Conservation (phyloP, 2,888 invertebrate genomes). For the Chloroclystis v-ata region DNA sequence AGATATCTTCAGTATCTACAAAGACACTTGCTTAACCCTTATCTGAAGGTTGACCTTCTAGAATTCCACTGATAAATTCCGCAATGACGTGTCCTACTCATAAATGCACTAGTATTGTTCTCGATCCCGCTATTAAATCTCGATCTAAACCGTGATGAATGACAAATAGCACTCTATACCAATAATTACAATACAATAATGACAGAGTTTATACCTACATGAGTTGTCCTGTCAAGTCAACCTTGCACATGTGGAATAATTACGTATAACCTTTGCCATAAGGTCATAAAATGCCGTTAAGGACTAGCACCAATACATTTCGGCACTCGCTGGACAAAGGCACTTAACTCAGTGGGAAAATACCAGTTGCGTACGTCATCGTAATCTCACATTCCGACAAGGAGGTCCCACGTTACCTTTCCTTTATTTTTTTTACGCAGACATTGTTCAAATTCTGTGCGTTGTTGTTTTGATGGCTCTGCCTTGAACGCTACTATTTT, state of each 20-base stretch:
- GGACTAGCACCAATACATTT: conserved; percentile 16
- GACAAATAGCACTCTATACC: conserved; percentile 13
- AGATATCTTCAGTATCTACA: background rate
- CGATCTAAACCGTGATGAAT: conserved; percentile 19
- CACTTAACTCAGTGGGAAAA: conserved; percentile 19
- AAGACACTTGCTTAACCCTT: background rate
- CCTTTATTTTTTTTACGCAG: conserved; percentile 17
- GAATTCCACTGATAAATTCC: background rate
- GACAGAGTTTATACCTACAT: conserved; percentile 2
- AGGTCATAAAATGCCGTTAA: conserved; percentile 18
- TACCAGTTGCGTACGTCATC: conserved; percentile 23
- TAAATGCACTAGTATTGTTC: conserved; percentile 5
- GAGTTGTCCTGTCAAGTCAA: conserved; percentile 9
- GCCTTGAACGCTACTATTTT: conserved; percentile 11
- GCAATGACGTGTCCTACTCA: conserved; percentile 10
- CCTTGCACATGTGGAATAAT: conserved; percentile 11
- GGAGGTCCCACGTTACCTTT: conserved; percentile 23
- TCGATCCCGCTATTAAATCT: conserved; percentile 13
- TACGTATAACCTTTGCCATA: conserved; percentile 3
- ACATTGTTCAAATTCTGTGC: conserved; percentile 7
- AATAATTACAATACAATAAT: conserved; percentile 16
- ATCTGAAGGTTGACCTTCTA: conserved; percentile 4
- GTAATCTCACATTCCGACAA: conserved; percentile 21
- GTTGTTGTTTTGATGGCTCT: conserved; percentile 6
- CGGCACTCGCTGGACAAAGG: conserved; percentile 3